Evolutionary conservation across 37 sponge, comb jelly and placozoan species (phyloP).

Genomic region (Ephydatia muelleri): DNA sequence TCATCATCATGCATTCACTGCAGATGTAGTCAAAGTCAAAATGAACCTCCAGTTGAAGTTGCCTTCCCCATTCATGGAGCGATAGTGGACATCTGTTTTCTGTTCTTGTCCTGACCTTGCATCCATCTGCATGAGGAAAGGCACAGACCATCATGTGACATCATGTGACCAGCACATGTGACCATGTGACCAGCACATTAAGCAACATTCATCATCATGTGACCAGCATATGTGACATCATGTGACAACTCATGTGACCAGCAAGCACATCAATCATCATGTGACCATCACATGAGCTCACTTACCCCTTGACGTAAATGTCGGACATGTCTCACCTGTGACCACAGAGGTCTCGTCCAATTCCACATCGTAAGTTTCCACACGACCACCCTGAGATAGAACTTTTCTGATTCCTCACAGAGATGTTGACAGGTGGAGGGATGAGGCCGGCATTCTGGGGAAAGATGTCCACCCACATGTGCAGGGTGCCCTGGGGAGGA

Average conservation of each 20-base stretch:
- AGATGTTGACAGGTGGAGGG: conserved; percentile 88
- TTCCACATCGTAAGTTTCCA: conserved; percentile 90
- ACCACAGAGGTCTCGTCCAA: conserved; percentile 87
- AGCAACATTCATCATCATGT: no score
- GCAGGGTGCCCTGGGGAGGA: conserved; percentile 78
- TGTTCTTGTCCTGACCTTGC: conserved; percentile 64
- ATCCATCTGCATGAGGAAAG: conserved; percentile 40
- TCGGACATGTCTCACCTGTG: conserved; percentile 95
- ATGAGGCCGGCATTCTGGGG: conserved; percentile 64
- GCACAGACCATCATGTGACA: no score
- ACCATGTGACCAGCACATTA: no score
- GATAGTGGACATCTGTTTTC: conserved; percentile 91
- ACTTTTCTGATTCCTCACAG: conserved; percentile 87
- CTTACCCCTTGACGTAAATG: conserved; percentile 96
- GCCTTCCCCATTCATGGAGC: conserved; percentile 89
- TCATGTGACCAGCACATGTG: no score
- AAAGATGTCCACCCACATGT: conserved; percentile 99
- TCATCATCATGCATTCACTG: conserved; percentile 69
- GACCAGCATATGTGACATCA: no score
- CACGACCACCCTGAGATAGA: conserved; percentile 81
- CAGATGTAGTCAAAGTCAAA: conserved; percentile 77
- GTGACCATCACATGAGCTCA: not conserved
- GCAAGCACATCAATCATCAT: no score
- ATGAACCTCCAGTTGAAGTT: conserved; percentile 93
- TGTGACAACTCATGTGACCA: no score